phyloP scores from a whole-genome alignment of 2,797 vertebrate species.

The Pangasius sanitwongsei region DNA sequence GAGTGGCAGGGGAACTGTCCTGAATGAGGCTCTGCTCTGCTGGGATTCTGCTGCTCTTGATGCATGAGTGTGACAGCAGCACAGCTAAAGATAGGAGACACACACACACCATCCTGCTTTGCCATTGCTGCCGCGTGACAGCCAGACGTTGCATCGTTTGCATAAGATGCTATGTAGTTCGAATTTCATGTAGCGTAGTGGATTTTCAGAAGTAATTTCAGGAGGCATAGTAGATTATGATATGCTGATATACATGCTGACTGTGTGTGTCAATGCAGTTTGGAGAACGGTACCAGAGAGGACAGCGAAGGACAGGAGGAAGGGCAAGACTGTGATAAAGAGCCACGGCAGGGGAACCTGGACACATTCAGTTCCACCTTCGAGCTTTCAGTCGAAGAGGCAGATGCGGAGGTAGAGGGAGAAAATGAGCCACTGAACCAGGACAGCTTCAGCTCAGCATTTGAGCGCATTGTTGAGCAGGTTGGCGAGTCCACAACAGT shows the following conservation, averaged over 20 bases:
- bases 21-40: slow-evolving; percentile 54
- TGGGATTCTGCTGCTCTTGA: slow-evolving; percentile 51
- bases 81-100: slow-evolving; percentile 52
- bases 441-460: slow-evolving; percentile 91
- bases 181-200: neutral
- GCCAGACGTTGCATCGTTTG: slow-evolving; percentile 30
- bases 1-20: slow-evolving; percentile 59
- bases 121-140: slow-evolving; percentile 20
- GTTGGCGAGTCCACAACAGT: slow-evolving; percentile 67
- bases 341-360: slow-evolving; percentile 60
- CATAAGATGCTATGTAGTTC: neutral
- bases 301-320: slow-evolving; percentile 66
- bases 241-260: slow-evolving; percentile 24
- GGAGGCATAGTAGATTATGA: neutral
- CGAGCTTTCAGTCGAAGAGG: slow-evolving; percentile 77
- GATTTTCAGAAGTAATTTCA: slow-evolving; percentile 3
- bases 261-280: slow-evolving; percentile 60
- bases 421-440: slow-evolving; percentile 74
- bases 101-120: slow-evolving; percentile 20
- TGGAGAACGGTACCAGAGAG: slow-evolving; percentile 68
- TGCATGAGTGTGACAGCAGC: slow-evolving; percentile 51
- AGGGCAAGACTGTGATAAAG: slow-evolving; percentile 59
- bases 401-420: slow-evolving; percentile 73
- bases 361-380: slow-evolving; percentile 81
- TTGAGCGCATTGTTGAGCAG: slow-evolving; percentile 93